Base-by-base conservation (phyloP, 2,888 invertebrate genomes). In the Ptychoptera contaminata region DNA sequence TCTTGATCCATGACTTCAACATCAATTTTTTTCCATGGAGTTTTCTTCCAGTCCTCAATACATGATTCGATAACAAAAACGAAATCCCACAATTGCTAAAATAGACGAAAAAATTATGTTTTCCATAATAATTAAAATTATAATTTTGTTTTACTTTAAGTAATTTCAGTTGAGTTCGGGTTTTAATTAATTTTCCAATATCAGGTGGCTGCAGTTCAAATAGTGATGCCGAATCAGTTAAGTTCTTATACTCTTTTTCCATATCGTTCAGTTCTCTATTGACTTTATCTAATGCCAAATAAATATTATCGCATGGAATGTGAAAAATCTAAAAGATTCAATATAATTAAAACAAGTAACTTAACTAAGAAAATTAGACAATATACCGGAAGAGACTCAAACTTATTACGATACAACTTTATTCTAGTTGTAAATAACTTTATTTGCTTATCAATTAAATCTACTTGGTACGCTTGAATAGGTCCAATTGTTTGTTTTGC, bases 1-100 rank as follows among this genome's bases (percentile, higher is more conserved):
- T 93, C 92, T 62, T 86, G 80, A 58, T 94, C 93, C 87, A 94
- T 91, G 44, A 77, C 78, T 56, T 94, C 94, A 2, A 92, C 86
- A 56, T 94, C 91, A 47, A 94, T 88, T 58, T 86, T 85, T 58
- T 83, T 83, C 94, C 94, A 96, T 0, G 82, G 78, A 0, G 92
- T 93, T 47, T 77, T 84, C 63, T 92, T 91, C 94, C 94, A 96
- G 60, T 86, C 86, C 43, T 84, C 79, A 46, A 94, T 79, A 46
- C 81, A 83, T 1, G 83, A 81, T 56, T 77, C 73, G 16, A 91
- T 83, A 32, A 91, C 76, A 50, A 74, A 71, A 37, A 84, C 79
- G 60, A 87, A 91, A 65, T 94, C 93, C 94, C 94, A 94, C 23
- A 93, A 70, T 58, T 78, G 76, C 70, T 79, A 62, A 2, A 46